phyloP scores from a whole-genome alignment of 2,888 invertebrate genomes.

The Teleogryllus oceanicus region DNA sequence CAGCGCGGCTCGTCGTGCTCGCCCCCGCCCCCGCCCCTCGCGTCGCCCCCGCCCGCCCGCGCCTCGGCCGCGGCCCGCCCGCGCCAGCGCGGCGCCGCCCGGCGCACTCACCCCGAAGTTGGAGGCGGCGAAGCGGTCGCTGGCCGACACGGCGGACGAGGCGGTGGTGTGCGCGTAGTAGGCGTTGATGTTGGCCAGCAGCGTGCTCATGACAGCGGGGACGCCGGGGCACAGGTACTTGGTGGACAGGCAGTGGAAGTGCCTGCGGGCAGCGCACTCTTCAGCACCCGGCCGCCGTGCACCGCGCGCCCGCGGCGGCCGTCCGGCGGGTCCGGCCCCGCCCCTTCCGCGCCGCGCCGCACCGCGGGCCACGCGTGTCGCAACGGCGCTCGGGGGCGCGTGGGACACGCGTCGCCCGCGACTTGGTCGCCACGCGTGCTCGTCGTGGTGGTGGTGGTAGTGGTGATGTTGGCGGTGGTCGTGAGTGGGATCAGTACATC shows the following conservation, averaged over 20 bases:
- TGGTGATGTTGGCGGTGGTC: too few species aligned
- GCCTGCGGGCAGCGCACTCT: slow-evolving; percentile 56
- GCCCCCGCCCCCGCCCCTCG: not conserved
- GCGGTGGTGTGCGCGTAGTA: slow-evolving; percentile 98
- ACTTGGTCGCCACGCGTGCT: too few species aligned
- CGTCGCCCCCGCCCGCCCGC: not conserved
- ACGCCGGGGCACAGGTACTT: slow-evolving; percentile 99
- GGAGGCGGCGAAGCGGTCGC: slow-evolving; percentile 97
- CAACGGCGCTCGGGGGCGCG: not conserved
- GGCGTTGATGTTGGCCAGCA: slow-evolving; percentile 98
- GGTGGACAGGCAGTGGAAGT: slow-evolving; percentile 98
- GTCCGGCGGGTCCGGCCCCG: too few species aligned
- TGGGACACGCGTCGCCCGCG: not conserved
- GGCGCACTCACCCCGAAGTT: slow-evolving; percentile 88
- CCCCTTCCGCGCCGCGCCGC: too few species aligned
- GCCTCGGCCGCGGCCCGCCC: not conserved
- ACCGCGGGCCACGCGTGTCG: not conserved
- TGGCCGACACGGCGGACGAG: slow-evolving; percentile 95
- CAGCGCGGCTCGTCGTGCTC: too few species aligned
- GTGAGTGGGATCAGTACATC: too few species aligned
- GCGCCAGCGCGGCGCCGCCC: not conserved
- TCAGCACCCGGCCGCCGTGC: not conserved
- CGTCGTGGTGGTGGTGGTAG: too few species aligned
- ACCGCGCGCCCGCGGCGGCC: not conserved
- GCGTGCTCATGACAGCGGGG: slow-evolving; percentile 97